These are phyloP conservation scores for Drosophila lutescens DNA, from an alignment of 2,888 invertebrate species.

Conservation along the genomic window DNA sequence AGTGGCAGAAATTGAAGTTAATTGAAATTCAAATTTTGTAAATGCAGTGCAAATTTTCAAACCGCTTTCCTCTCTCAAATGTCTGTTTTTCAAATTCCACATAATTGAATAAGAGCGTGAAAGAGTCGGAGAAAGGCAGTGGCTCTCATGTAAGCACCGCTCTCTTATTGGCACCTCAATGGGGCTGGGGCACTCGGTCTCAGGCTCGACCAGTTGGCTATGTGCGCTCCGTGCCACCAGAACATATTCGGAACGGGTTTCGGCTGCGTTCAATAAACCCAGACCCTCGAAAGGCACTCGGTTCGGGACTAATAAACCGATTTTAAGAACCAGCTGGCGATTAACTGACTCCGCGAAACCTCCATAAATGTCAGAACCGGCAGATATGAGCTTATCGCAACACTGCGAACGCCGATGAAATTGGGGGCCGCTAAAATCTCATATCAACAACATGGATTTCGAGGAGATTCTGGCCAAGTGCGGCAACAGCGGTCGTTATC, in stretches of 20 bases:
- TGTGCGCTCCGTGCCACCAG: constrained; percentile 39
- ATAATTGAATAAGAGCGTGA: constrained; percentile 14
- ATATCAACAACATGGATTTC: constrained; percentile 79
- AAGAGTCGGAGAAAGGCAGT: constrained; percentile 7
- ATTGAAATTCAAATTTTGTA: constrained; percentile 54
- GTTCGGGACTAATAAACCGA: constrained; percentile 25
- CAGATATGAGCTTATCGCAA: constrained; percentile 48
- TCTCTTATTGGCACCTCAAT: not conserved
- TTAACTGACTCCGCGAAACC: constrained; percentile 8
- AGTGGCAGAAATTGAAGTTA: constrained; percentile 59
- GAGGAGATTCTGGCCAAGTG: constrained; percentile 85
- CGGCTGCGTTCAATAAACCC: constrained; percentile 22
- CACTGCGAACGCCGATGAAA: constrained; percentile 8
- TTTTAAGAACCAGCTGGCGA: constrained; percentile 30
- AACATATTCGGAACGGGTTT: constrained; percentile 63
- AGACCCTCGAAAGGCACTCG: constrained; percentile 11
- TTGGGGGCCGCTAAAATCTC: constrained; percentile 6
- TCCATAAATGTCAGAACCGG: constrained; percentile 10
- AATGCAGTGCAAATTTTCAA: constrained; percentile 34
- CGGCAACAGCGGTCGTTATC: constrained; percentile 85
- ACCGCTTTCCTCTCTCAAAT: constrained; percentile 3
- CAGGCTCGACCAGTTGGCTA: constrained; percentile 56
- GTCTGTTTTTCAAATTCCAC: constrained; percentile 8
- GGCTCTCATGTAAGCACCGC: constrained; percentile 21
- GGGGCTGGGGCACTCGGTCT: not conserved